Evolutionary conservation across 2,888 invertebrate species (phyloP), one percentile per base, ranked within the genome.

Genomic region (Ichneumoninae sp.): DNA sequence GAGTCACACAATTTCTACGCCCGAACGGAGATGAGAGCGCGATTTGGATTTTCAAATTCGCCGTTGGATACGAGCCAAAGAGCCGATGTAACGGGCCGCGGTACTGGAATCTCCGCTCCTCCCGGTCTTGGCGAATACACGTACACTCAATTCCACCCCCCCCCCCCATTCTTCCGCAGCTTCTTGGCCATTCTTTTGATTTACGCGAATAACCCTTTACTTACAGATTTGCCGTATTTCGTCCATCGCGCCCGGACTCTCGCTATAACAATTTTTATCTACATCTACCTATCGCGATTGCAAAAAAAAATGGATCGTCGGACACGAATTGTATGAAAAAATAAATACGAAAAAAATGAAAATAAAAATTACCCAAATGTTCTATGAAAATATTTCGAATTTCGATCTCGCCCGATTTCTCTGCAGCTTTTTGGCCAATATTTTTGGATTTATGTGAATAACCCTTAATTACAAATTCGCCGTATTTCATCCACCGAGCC

Each of bases 1-100:
- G 69, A 70, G 69, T 86, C 87, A 87, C 87, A 87, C 89, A 88
- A 89, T 88, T 73, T 57, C 81, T 30, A 66, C 44, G 57, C 52
- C 60, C 60, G 70, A 60, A 82, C 66, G 70, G 75, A 85, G 84
- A 78, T 81, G 84, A 60, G 81, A 81, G 81, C 36, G 50, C 81
- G 81, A 85, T 85, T 81, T 79, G 85, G 85, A 79, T 85, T 85
- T 85, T 85, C 79, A 82, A 82, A 82, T 82, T 85, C 81, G 33
- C 47, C 63, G 79, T 82, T 85, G 85, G 85, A 85, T 22, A 75
- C 26, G 22, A 50, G 74, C 85, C 85, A 85, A 65, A 71, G 40
- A 73, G 66, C 30, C n/a, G 47, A n/a, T 16, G 22, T 8, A 33
- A 66, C 66, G 66, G 13, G 40, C 19, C 50, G 40, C 66, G 16